Evolutionary conservation across 2,113 vertebrate genomes (phyloP).

Genomic region (Mirounga angustirostris): DNA sequence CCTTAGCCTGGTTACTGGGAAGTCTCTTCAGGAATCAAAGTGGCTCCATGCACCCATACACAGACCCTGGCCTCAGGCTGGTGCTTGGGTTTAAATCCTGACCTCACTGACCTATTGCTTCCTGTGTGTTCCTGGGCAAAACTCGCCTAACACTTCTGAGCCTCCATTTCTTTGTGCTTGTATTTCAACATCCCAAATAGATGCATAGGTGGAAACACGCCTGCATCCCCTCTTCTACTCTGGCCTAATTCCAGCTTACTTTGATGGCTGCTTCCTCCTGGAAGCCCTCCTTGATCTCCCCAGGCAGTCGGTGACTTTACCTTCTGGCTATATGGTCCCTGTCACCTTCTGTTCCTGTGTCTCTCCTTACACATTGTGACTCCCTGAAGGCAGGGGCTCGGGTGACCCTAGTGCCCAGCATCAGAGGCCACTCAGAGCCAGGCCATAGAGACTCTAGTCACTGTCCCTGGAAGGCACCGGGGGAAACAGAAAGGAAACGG

Average conservation of each 20-base stretch:
- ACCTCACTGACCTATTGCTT: neutral
- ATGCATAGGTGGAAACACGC: fast-evolving
- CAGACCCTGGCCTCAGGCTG: neutral
- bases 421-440: neutral
- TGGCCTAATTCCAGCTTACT: neutral
- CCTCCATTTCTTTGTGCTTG: neutral
- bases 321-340: fast-evolving
- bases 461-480: neutral
- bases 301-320: neutral
- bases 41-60: fast-evolving
- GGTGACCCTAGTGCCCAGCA: fast-evolving
- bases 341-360: neutral
- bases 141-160: neutral
- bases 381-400: neutral
- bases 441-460: fast-evolving
- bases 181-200: neutral
- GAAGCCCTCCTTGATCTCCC: neutral
- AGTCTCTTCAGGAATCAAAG: neutral
- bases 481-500: neutral
- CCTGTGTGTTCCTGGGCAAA: neutral
- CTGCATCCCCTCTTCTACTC: neutral
- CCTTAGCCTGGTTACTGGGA: neutral
- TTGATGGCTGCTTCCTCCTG: neutral
- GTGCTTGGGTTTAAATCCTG: neutral
- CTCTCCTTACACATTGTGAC: fast-evolving